These are phyloP conservation scores for Chaetura pelagica DNA, from an alignment of 2,113 vertebrate genomes.

Conservation along the genomic window DNA sequence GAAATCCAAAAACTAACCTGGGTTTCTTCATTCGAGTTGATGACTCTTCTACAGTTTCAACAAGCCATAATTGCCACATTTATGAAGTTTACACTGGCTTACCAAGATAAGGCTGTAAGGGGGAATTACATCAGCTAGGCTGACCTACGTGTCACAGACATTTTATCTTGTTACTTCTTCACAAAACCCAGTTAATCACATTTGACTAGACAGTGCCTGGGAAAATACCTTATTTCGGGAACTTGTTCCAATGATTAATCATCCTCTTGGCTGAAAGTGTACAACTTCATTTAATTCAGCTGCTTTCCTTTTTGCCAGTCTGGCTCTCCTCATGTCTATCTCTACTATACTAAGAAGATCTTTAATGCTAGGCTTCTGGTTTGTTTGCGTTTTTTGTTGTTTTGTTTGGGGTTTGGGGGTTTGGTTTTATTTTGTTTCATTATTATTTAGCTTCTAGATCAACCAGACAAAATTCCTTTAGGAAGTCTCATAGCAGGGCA, in stretches of 20 bases:
- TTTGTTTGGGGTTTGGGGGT: too few relatives aligned
- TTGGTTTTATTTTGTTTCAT: too few relatives aligned
- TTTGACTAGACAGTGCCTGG: not conserved
- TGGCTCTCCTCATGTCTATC: not conserved
- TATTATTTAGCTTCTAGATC: not conserved
- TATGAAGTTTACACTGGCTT: not conserved
- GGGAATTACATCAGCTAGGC: not conserved
- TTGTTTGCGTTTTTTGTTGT: too few relatives aligned
- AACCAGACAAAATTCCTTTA: not conserved
- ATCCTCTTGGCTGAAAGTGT: not conserved
- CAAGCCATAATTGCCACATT: not conserved
- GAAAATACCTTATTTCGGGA: not conserved
- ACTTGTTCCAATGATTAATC: not conserved
- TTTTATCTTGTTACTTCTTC: not conserved
- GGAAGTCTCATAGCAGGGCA: not conserved
- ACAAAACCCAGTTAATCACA: not conserved
- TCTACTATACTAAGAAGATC: not conserved
- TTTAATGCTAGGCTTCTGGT: not conserved
- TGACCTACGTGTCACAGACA: rapidly evolving
- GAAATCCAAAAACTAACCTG: not conserved
- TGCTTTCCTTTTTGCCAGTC: not conserved
- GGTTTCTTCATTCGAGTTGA: not conserved
- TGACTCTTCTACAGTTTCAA: not conserved
- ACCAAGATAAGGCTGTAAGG: not conserved
- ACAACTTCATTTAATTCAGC: not conserved